A percentile compares a stretch with the other conserved stretches of the same genome.
Evolutionary conservation across 37 sponge, comb jelly and placozoan genomes (phyloP).

Genomic region (Agelas oroides): DNA sequence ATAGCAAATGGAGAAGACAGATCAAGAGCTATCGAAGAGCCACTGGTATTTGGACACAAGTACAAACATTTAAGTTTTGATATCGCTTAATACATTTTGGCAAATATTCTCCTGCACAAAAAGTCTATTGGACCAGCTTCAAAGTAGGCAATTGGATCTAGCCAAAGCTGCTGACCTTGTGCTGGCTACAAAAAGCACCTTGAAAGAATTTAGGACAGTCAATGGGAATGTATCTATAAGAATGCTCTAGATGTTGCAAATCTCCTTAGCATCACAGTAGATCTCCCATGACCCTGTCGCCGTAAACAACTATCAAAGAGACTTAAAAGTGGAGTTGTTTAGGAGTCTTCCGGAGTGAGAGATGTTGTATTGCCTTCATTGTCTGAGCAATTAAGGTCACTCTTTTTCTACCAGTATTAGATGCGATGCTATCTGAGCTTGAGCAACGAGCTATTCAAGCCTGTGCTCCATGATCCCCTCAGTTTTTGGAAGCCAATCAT

Average conservation of each 20-base stretch:
- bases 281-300: conserved; percentile 40
- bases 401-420: no score
- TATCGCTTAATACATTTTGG: conserved; percentile 45
- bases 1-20: conserved; percentile 64
- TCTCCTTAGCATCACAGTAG: conserved; percentile 18
- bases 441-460: no score
- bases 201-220: conserved; percentile 27
- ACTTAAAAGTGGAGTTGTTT: neutral
- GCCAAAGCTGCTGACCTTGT: conserved; percentile 50
- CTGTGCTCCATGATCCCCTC: no score
- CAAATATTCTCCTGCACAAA: conserved; percentile 60
- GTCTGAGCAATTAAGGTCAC: no score
- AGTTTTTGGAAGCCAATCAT: no score
- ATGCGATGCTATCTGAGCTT: no score
- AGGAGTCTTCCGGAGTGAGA: no score
- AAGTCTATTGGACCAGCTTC: conserved; percentile 61
- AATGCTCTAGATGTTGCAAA: conserved; percentile 28
- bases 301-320: neutral
- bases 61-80: conserved; percentile 57
- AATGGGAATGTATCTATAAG: conserved; percentile 52
- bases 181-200: conserved; percentile 31
- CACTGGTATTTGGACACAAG: conserved; percentile 59
- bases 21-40: conserved; percentile 71
- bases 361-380: no score
- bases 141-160: conserved; percentile 12